Evolutionary conservation across 2,797 vertebrate species (phyloP), one percentile per base, ranked within the genome.

Genomic region (Platyrinchus mystaceus): DNA sequence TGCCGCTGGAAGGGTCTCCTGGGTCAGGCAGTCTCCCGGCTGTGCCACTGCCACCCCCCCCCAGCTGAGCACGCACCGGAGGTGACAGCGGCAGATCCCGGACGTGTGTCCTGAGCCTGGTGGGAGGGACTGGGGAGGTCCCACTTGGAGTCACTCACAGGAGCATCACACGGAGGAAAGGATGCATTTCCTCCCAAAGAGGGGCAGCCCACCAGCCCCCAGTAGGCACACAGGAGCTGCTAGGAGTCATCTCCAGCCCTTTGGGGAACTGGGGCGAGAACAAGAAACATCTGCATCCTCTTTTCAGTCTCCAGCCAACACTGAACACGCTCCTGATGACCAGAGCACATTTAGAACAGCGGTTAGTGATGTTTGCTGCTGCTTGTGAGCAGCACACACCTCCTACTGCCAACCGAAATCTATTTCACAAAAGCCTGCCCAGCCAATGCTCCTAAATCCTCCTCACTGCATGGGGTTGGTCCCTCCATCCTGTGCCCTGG

Each of bases 31-130:
- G 30, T 2, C 23, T 12, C 58, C 24, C 32, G 16, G 60, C 58
- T 8, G 3, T 15, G 44, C 58, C 70, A 8, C 28, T 2, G 27
- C 2, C 49, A 30, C 62, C 62, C 28, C 18, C 4, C 15, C 9
- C n/a, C 26, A 5, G 4, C 14, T 4, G 13, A 47, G 34, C 56
- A 18, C 22, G 10, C 43, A 8, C 1, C 2, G 3, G 10, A 27
- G n/a, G 7, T 2, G 39, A n/a, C 63, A 43, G 52, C 0, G 34
- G 34, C 39, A 84, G 15, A 41, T 10, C 39, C 0, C 0, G 2
- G 15, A 30, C 1, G 2, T 36, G 15, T 1, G 12, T n/a, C 53
- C 53, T 1, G 20, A 56, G 28, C 30, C 58, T 4, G 23, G 4
- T 1, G 0, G 28, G 7, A 77, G 44, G 41, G 32, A 36, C 3